Conservation (phyloP, 2,797 vertebrate species). For the Limnodromus scolopaceus region DNA sequence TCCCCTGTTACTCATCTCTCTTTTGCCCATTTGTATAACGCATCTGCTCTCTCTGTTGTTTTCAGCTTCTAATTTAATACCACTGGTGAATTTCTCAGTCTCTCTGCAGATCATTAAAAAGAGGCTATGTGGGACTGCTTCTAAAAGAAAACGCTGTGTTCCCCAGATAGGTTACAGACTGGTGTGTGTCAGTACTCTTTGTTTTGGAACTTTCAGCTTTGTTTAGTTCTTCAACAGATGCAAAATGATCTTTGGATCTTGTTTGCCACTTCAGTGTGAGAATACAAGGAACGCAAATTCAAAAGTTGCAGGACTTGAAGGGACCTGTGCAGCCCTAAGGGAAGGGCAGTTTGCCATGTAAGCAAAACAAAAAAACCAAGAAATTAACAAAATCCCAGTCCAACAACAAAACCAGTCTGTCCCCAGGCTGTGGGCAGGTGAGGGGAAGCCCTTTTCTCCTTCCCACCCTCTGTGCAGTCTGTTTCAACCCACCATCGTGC, state of each 20-base stretch:
- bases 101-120: constrained; percentile 13
- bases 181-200: background rate
- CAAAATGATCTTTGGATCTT: background rate
- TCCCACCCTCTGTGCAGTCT: background rate
- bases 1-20: background rate
- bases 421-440: background rate
- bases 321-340: background rate
- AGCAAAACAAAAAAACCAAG: background rate
- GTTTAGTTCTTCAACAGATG: background rate
- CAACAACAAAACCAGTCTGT: background rate
- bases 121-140: background rate
- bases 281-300: background rate
- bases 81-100: background rate
- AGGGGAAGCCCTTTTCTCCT: background rate
- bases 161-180: background rate
- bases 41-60: background rate
- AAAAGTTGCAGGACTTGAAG: constrained; percentile 2
- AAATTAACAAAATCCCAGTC: background rate
- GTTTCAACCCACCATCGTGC: background rate
- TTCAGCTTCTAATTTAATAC: constrained; percentile 19
- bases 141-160: background rate
- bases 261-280: background rate
- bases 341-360: background rate
- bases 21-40: background rate
- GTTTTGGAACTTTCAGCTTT: background rate